Base-by-base conservation (phyloP, 2,888 invertebrate species). In the Chirona hameri region DNA sequence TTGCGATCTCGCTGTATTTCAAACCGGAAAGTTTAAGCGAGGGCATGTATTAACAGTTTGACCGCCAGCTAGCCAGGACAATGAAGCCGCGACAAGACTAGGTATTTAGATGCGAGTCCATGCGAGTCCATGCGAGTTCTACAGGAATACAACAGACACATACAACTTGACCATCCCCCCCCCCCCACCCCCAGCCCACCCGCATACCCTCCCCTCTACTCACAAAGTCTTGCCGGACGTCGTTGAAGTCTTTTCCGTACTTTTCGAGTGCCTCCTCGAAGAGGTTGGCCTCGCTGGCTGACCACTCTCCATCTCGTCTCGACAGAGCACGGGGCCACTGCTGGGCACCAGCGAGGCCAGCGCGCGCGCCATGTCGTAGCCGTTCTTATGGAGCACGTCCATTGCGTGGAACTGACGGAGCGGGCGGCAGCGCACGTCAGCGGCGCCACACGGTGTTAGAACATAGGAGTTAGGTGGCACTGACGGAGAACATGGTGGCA, bases 301-400 rank as follows among this genome's bases (percentile, higher is more conserved):
- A 98, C 99, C 99, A 99, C 90, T 99, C 99, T 99, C 99, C 95
- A 99, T 97, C 91, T 99, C 99, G 90, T 99, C 99, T 86, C 98
- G 92, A 89, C 97, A 97, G 86, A 99, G 91, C 86, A 98, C 96
- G 12, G 99, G 99, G 27, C 98, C 98, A 86, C 95, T 95, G 85
- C 94, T 93, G 83, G 98, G 98, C 88, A 98, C 97, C 87, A 99
- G 91, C 83, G 96, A 95, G 87, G 95, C 94, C 89, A 97, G 93
- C 83, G 98, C 95, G 87, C 93, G 91, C 86, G 97, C 94, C 88
- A 98, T 91, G 89, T 97, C 95, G 90, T 99, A 99, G 84, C 91
- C 92, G 87, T 96, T 95, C 88, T 95, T 93, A 90, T 97, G 98
- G 86, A 97, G 90, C 83, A 96, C 95, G 90, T 98, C 96, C 98